Percentiles rank a stretch among this genome's conserved stretches.
phyloP scores from a whole-genome alignment of 2,797 vertebrate species.

The Natrix natrix region DNA sequence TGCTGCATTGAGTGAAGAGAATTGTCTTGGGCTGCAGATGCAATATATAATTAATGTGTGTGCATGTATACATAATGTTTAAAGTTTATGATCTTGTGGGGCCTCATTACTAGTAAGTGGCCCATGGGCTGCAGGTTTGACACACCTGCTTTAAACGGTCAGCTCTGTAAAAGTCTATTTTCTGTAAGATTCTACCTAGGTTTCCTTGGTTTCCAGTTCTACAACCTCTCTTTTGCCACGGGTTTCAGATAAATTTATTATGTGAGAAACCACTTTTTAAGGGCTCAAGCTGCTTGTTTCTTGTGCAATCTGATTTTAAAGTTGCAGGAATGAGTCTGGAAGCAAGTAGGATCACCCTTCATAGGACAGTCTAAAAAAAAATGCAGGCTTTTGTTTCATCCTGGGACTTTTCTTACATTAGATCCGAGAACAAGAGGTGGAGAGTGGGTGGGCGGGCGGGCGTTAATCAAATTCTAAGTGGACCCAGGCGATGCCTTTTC shows the following conservation, averaged over 20 bases:
- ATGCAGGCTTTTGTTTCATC: background rate
- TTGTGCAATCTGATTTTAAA: background rate
- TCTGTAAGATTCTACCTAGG: background rate
- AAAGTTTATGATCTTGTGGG: background rate
- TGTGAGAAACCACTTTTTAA: background rate
- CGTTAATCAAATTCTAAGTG: conserved; percentile 25
- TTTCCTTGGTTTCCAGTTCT: background rate
- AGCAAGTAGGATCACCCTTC: background rate
- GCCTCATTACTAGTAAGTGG: too few species aligned
- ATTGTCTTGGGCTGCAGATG: background rate
- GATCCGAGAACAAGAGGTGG: background rate
- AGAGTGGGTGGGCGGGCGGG: background rate
- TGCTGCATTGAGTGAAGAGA: background rate
- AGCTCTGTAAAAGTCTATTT: background rate
- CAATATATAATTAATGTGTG: background rate
- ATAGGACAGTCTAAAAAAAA: background rate
- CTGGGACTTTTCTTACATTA: conserved; percentile 3
- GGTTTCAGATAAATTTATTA: background rate
- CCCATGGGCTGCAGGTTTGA: background rate
- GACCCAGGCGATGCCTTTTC: conserved; percentile 6
- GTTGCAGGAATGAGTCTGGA: background rate
- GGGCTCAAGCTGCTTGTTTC: background rate
- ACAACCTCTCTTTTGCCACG: background rate
- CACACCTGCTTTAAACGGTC: background rate
- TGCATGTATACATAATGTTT: background rate